A percentile compares a stretch with the other conserved stretches of the same genome.
These are phyloP conservation scores for Rhagonycha fulva DNA, from an alignment of 2,888 invertebrate genomes.

Conservation along the genomic window DNA sequence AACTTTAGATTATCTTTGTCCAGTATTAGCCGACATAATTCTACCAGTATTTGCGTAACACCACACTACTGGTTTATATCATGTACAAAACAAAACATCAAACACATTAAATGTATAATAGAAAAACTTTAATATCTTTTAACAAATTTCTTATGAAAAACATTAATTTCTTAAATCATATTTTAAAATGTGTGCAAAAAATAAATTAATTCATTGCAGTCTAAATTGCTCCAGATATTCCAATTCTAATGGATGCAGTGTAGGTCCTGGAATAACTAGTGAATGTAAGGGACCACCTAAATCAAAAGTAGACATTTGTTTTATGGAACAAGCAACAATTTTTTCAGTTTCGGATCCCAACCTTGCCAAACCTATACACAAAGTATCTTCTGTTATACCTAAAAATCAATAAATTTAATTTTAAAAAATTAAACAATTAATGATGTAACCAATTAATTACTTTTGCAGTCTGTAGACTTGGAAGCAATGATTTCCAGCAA, in stretches of 20 bases:
- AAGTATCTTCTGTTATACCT: conserved; percentile 60
- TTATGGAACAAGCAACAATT: conserved; percentile 75
- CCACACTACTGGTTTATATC: too few relatives aligned
- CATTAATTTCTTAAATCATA: not conserved
- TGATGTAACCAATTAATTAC: not conserved
- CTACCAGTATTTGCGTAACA: too few relatives aligned
- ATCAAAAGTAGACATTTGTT: conserved; percentile 71
- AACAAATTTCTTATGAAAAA: not conserved
- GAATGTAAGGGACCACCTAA: conserved; percentile 94
- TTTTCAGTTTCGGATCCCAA: conserved; percentile 86
- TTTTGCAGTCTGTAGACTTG: not conserved
- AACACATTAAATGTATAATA: not conserved
- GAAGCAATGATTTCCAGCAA: conserved; percentile 64
- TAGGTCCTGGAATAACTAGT: conserved; percentile 81
- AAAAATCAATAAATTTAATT: conserved; percentile 35
- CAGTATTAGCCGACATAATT: too few relatives aligned
- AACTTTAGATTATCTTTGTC: too few relatives aligned
- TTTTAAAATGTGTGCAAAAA: not conserved
- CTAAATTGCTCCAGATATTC: conserved; percentile 81
- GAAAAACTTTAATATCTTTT: not conserved
- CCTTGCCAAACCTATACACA: conserved; percentile 87
- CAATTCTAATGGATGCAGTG: conserved; percentile 87
- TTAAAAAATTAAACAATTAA: not conserved
- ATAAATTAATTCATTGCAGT: conserved; percentile 25
- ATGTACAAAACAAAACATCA: too few relatives aligned